Percentiles rank a stretch among this genome's conserved stretches.
Conservation (phyloP, 2,888 invertebrate genomes). For the Dryocosmus kuriphilus region DNA sequence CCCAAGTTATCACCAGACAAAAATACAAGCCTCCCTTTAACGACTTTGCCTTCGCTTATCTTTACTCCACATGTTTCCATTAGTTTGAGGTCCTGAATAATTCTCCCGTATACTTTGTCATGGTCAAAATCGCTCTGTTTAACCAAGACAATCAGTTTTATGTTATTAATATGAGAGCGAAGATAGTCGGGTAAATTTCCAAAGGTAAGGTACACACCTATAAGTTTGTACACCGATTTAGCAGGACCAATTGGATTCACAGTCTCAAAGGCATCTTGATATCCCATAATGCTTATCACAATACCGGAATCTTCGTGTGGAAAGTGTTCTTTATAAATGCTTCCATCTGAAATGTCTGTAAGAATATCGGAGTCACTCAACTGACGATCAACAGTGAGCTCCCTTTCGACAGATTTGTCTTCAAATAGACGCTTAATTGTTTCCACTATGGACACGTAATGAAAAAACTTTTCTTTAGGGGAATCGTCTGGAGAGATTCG, state of each 20-base stretch:
- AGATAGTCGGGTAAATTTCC: background rate
- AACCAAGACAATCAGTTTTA: slow-evolving; percentile 47
- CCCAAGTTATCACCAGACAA: slow-evolving; percentile 47
- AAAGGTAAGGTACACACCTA: too few species aligned
- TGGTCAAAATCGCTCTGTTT: slow-evolving; percentile 47
- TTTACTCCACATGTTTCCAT: slow-evolving; percentile 42
- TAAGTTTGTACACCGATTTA: too few species aligned
- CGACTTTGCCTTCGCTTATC: background rate
- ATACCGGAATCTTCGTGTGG: background rate
- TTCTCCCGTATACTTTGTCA: slow-evolving; percentile 43
- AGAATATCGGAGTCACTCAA: slow-evolving; percentile 13
- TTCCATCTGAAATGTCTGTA: slow-evolving; percentile 42
- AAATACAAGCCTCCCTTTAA: slow-evolving; percentile 36
- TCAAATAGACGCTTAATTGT: slow-evolving; percentile 34
- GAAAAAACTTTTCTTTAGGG: slow-evolving; percentile 26
- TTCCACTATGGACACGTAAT: slow-evolving; percentile 44
- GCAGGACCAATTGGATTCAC: slow-evolving; percentile 43
- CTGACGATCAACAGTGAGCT: slow-evolving; percentile 6
- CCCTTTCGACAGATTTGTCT: slow-evolving; percentile 41
- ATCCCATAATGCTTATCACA: slow-evolving; percentile 14
- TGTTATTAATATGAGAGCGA: slow-evolving; percentile 43
- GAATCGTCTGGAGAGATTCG: slow-evolving; percentile 17
- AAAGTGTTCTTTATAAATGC: background rate
- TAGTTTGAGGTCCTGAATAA: slow-evolving; percentile 43
- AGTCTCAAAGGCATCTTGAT: slow-evolving; percentile 47